Percentiles rank a stretch among this genome's conserved stretches.
These are phyloP conservation scores for Dasyurus viverrinus DNA, from an alignment of 2,113 vertebrate genomes.

Conservation along the genomic window DNA sequence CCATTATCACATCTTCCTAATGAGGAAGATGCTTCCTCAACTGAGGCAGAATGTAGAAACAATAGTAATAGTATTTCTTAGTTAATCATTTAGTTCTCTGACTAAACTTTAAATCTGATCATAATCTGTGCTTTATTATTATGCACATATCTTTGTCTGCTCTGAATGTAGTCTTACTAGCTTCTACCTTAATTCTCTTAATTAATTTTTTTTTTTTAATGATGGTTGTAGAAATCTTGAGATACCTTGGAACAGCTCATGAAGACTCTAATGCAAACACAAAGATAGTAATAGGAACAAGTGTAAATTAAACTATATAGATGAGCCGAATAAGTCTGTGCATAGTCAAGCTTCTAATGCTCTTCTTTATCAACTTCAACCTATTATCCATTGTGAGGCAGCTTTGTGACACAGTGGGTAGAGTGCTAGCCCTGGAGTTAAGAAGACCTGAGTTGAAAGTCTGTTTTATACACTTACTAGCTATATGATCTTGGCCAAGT, in stretches of 20 bases:
- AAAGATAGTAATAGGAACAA: background rate
- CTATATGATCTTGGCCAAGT: background rate
- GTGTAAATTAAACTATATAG: background rate
- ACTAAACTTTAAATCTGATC: background rate
- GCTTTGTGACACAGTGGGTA: background rate
- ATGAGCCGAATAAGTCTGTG: background rate
- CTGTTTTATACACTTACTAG: background rate
- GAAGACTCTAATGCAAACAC: background rate
- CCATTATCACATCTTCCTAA: background rate
- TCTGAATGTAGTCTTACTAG: background rate
- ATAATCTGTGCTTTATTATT: fast-evolving
- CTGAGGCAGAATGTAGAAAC: background rate
- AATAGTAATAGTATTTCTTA: background rate
- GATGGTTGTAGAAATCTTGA: background rate
- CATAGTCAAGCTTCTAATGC: background rate
- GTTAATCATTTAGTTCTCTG: background rate
- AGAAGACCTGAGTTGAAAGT: background rate
- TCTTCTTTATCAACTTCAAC: background rate
- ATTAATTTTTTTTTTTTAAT: background rate
- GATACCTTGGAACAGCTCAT: background rate
- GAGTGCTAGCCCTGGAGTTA: background rate
- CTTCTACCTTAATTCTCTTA: background rate
- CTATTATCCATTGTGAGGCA: background rate
- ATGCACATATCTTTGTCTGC: background rate
- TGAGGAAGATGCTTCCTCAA: background rate